phyloP scores from a whole-genome alignment of 1,140 invertebrate species.

The Drosophila pandora region DNA sequence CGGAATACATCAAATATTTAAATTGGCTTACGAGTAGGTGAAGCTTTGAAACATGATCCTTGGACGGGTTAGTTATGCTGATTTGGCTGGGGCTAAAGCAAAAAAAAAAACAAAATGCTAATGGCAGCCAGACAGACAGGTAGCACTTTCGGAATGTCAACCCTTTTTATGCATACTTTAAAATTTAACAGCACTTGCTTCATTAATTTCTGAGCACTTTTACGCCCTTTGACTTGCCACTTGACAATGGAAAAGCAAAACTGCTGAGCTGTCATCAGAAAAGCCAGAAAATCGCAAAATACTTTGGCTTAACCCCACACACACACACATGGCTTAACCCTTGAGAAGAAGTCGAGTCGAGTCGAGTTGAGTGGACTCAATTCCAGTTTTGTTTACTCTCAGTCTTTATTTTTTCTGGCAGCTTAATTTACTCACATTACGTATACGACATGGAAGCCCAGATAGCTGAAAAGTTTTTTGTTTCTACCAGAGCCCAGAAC shows the following conservation, averaged over 20 bases:
- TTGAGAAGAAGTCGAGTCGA: not conserved
- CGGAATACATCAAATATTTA: slow-evolving; percentile 31
- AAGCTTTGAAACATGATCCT: slow-evolving; percentile 3
- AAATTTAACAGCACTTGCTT: slow-evolving; percentile 64
- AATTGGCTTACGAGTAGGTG: slow-evolving; percentile 36
- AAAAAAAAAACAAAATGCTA: slow-evolving; percentile 34
- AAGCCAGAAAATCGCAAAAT: slow-evolving; percentile 43
- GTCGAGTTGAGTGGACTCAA: slow-evolving; percentile 33
- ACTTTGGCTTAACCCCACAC: slow-evolving; percentile 32
- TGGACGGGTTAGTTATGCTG: slow-evolving; percentile 23
- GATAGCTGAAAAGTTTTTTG: slow-evolving; percentile 11
- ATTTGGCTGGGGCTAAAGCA: slow-evolving; percentile 7
- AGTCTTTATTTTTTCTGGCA: slow-evolving; percentile 26
- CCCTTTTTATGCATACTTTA: slow-evolving; percentile 65
- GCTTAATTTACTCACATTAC: slow-evolving; percentile 55
- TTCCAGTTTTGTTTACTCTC: slow-evolving; percentile 29
- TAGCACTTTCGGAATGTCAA: slow-evolving; percentile 57
- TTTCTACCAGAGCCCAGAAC: slow-evolving; percentile 15
- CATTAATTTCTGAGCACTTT: slow-evolving; percentile 70
- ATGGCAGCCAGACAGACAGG: slow-evolving; percentile 48
- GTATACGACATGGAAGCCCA: slow-evolving; percentile 63
- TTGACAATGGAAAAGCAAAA: slow-evolving; percentile 37
- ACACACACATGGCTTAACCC: slow-evolving; percentile 27
- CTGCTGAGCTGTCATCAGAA: slow-evolving; percentile 3
- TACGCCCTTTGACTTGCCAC: slow-evolving; percentile 50